Conservation (phyloP, 2,113 vertebrate genomes). For the Grammomys surdaster region DNA sequence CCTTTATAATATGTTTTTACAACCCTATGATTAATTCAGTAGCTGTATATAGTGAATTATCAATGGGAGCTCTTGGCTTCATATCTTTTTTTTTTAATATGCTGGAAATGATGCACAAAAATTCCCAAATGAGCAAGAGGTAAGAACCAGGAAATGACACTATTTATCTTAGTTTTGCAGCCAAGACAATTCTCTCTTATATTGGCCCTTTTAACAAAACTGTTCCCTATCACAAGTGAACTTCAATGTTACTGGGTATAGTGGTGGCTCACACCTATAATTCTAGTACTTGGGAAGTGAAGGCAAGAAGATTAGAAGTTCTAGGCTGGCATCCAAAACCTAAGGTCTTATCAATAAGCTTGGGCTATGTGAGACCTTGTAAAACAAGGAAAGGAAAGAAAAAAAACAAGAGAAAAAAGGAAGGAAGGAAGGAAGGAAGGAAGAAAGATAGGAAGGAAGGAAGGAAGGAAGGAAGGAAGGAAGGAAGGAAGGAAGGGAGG, state of each 20-base stretch:
- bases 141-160: neutral
- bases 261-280: neutral
- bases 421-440: too few relatives aligned
- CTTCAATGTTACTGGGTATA: neutral
- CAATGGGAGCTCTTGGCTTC: neutral
- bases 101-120: neutral
- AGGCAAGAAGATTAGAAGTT: neutral
- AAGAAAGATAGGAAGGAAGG: too few relatives aligned
- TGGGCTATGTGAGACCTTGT: neutral
- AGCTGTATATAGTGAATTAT: neutral
- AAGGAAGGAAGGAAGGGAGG: too few relatives aligned
- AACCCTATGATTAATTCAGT: conserved; percentile 21
- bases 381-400: neutral
- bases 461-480: too few relatives aligned
- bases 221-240: neutral
- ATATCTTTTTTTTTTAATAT: neutral
- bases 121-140: neutral
- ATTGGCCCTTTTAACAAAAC: neutral
- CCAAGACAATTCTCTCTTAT: neutral
- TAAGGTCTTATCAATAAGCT: neutral
- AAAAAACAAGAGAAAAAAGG: too few relatives aligned
- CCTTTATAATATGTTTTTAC: conserved; percentile 5
- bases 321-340: too few relatives aligned
- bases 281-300: neutral
- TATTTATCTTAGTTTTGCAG: neutral